A percentile compares a stretch with the other conserved stretches of the same genome.
phyloP scores from a whole-genome alignment of 2,113 vertebrate species.

The Cyprinodon variegatus region DNA sequence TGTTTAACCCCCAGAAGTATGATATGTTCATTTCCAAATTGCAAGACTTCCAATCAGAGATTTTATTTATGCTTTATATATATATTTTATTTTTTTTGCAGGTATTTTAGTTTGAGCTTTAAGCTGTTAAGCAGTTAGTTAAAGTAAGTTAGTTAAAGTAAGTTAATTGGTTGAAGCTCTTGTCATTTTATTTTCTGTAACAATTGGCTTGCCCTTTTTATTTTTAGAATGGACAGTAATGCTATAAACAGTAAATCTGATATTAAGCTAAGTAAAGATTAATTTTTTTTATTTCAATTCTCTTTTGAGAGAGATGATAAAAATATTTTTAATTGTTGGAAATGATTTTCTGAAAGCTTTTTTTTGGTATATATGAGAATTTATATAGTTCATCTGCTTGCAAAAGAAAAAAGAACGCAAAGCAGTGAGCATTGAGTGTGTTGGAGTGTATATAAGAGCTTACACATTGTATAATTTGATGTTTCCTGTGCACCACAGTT shows the following conservation, averaged over 20 bases:
- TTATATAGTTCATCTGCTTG: conserved; percentile 37
- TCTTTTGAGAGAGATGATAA: conserved; percentile 36
- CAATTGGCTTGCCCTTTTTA: conserved; percentile 6
- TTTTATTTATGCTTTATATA: conserved; percentile 50
- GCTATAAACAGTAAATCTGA: conserved; percentile 58
- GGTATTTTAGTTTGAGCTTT: conserved; percentile 48
- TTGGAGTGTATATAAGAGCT: conserved; percentile 56
- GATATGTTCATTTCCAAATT: too few species aligned
- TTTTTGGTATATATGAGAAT: conserved; percentile 24
- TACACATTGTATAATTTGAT: conserved; percentile 57
- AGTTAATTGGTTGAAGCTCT: conserved; percentile 33
- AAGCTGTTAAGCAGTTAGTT: conserved; percentile 26
- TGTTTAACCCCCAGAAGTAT: too few species aligned
- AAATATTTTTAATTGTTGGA: conserved; percentile 34
- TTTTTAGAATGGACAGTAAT: conserved; percentile 21
- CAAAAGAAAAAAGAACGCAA: conserved; percentile 16
- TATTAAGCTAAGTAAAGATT: conserved; percentile 31
- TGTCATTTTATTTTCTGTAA: conserved; percentile 14
- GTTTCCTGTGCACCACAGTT: conserved; percentile 74
- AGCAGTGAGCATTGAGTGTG: conserved; percentile 36
- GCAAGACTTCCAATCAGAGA: neutral
- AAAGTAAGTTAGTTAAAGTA: conserved; percentile 17
- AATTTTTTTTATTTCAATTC: conserved; percentile 40
- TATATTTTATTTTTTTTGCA: conserved; percentile 15
- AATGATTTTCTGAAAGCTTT: conserved; percentile 33